Conservation (phyloP, 2,113 vertebrate genomes). For the Chelonoidis abingdonii region DNA sequence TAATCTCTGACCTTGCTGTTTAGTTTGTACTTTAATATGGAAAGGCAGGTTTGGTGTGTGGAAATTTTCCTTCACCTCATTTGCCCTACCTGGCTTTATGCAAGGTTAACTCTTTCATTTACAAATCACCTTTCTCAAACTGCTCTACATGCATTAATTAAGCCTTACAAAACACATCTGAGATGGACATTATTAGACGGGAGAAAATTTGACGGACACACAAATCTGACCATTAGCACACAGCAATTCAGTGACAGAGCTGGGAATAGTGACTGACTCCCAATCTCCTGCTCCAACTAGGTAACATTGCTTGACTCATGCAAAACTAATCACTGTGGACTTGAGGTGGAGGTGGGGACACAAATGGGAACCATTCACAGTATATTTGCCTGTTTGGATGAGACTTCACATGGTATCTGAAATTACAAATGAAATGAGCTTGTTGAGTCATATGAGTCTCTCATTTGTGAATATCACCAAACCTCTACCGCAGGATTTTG, state of each 20-base stretch:
- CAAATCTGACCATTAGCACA: neutral
- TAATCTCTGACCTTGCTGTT: neutral
- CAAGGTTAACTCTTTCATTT: neutral
- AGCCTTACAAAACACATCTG: neutral
- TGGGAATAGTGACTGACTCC: neutral
- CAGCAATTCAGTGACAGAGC: neutral
- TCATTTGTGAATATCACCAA: neutral
- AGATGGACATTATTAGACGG: neutral
- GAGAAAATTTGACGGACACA: neutral
- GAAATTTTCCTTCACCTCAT: neutral
- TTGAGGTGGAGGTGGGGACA: neutral
- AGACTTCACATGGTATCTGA: neutral
- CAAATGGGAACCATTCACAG: neutral
- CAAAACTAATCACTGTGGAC: neutral
- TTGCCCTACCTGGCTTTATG: neutral
- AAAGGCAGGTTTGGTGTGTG: neutral
- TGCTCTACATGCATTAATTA: neutral
- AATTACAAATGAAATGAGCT: neutral
- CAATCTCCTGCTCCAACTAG: neutral
- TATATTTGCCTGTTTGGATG: neutral
- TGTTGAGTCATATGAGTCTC: neutral
- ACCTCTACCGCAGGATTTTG: neutral
- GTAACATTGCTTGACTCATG: neutral
- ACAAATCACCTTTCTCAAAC: neutral
- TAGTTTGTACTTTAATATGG: neutral